Evolutionary conservation across 2,797 vertebrate genomes (phyloP), one percentile per base, ranked within the genome.

Genomic region (Falco concolor): DNA sequence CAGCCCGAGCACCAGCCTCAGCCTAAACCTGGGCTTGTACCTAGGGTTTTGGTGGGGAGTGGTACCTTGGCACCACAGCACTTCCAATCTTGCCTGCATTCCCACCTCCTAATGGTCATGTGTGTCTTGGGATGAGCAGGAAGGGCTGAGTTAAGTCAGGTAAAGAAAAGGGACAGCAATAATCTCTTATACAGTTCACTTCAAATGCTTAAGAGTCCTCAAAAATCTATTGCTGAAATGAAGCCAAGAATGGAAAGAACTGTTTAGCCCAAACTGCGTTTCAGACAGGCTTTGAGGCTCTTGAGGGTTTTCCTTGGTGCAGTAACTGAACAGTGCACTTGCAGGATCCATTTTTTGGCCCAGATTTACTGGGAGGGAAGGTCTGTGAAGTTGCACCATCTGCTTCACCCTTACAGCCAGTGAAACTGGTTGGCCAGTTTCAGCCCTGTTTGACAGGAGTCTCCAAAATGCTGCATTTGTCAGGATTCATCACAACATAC

Each of bases 31-130:
- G 28, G 17, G 13, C 14, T 74, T 40, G 23, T 27, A 11, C 17
- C 2, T 45, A 18, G 8, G n/a, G 16, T 45, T 75, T 86, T 8
- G 17, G 17, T 42, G 57, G 24, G 73, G 13, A n/a, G 16, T 4
- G 24, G 18, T 84, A 6, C 18, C 59, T 70, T 3, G 0, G 5
- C 3, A 6, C 30, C 14, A n/a, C 54, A 65, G 42, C 0, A 1
- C 49, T 81, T 67, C 19, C 2, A 2, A 60, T 72, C 56, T 68
- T 30, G 2, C 49, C 42, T 50, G 13, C 4, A 6, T 14, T 90
- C 49, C 45, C 11, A 14, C n/a, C 5, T 68, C 25, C 25, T 78
- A 15, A 64, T 24, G 17, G 18, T 13, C 0, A 0, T 23, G 10
- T n/a, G 12, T 30, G n/a, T 32, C 32, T 34, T 77, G 42, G 28